Conservation (phyloP, 2,888 invertebrate species). For the Desoria tigrina region DNA sequence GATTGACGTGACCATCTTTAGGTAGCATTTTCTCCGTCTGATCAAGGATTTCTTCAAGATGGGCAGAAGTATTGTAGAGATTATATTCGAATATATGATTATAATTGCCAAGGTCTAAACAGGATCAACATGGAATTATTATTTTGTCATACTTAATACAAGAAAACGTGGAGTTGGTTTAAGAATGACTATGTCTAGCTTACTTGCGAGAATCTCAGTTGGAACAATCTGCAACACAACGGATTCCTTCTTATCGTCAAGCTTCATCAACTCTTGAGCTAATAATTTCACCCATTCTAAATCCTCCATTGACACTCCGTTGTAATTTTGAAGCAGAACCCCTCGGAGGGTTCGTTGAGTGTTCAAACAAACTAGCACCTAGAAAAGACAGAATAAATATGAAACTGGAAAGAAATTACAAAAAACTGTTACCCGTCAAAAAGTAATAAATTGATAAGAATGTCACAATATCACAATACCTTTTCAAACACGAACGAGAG, state of each 20-base stretch:
- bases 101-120: not conserved
- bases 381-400: no score
- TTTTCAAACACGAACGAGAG: slow-evolving; percentile 62
- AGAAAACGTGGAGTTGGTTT: not conserved
- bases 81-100: slow-evolving; percentile 8
- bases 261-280: not conserved
- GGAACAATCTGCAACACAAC: slow-evolving; percentile 3
- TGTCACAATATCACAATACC: slow-evolving; percentile 47
- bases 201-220: not conserved
- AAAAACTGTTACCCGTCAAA: no score
- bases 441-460: not conserved
- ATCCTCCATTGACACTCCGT: not conserved
- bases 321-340: not conserved
- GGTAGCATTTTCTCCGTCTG: slow-evolving; percentile 1
- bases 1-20: no score
- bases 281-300: not conserved
- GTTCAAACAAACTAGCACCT: not conserved
- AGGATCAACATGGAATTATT: not conserved
- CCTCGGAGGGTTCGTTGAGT: not conserved
- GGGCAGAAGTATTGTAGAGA: not conserved
- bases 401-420: not conserved
- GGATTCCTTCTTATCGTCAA: not conserved
- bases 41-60: slow-evolving; percentile 2
- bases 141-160: not conserved
- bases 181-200: no score